Evolutionary conservation across 2,797 vertebrate genomes (phyloP).

Genomic region (Spizella passerina): DNA sequence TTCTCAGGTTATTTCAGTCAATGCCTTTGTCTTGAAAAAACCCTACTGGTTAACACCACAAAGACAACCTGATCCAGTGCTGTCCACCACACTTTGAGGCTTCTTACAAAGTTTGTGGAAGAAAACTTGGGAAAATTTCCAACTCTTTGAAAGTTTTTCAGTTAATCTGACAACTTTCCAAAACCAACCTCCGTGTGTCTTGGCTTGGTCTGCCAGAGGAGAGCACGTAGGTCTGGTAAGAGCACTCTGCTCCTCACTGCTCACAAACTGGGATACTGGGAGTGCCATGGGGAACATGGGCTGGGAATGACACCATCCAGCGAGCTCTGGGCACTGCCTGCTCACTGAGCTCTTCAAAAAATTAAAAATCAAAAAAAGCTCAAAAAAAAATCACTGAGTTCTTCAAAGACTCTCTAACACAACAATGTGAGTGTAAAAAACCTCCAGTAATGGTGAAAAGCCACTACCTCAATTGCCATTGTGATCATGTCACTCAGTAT

Average conservation of each 20-base stretch:
- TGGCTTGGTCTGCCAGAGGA: not conserved
- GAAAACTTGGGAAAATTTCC: not conserved
- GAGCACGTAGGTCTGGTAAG: not conserved
- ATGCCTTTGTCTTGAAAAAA: slow-evolving; percentile 1
- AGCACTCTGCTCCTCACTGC: fast-evolving
- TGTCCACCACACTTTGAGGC: not conserved
- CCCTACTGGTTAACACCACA: not conserved
- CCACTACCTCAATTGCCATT: not conserved
- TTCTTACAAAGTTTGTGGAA: not conserved
- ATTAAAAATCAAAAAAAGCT: not conserved
- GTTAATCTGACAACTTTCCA: not conserved
- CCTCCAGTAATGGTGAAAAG: not conserved
- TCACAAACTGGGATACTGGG: not conserved
- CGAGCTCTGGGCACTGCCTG: not conserved
- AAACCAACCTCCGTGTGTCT: not conserved
- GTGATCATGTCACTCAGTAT: not conserved
- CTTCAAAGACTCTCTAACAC: not conserved
- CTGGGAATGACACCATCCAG: not conserved
- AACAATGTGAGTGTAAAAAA: fast-evolving
- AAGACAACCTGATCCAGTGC: not conserved
- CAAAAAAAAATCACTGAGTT: not conserved
- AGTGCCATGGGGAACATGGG: fast-evolving
- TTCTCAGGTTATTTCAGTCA: slow-evolving; percentile 29
- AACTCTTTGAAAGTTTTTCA: not conserved
- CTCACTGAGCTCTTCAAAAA: not conserved